Evolutionary conservation across 2,113 vertebrate genomes (phyloP), one percentile per base, ranked within the genome.

Genomic region (Phrynocephalus versicolor): DNA sequence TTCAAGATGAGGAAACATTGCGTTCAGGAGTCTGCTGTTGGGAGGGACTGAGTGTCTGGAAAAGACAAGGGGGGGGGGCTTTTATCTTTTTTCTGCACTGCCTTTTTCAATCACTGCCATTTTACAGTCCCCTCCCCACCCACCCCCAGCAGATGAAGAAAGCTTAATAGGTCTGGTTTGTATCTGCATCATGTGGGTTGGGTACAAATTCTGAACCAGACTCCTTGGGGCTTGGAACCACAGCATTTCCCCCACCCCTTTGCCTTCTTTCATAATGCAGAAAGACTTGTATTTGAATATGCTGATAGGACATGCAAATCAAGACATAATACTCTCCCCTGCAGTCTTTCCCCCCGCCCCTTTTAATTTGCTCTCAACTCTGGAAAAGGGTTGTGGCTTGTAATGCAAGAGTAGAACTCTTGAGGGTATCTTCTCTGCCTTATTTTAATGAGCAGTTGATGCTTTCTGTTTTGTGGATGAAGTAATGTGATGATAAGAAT

Each of bases 281-380:
- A 86, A 88, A 90, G 91, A 89, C 89, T 93, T 39, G 90, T 80
- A 86, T 67, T 92, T 93, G 90, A 82, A 85, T 88, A 90, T 83
- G 25, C 58, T 39, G 60, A 55, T 55, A 71, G 82, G 65, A 65
- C 65, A 73, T 91, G 78, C 89, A 87, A 89, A 92, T 90, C 85
- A 67, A 84, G 81, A 91, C 70, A 4, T 81, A 65, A 67, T 81
- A 18, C 79, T 85, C 85, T 69, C 64, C 41, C 35, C 82, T 37
- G 25, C 79, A 57, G 73, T 77, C 27, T 83, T 86, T 80, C 83
- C 45, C 78, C 62, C 88, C 73, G n/a, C 41, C 87, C 87, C 73
- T 37, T 41, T 70, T 81, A 35, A 15, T 23, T 37, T 1, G 58
- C 72, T 39, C 60, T 21, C 0, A 30, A 1, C 87, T 90, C 90